Evolutionary conservation across 2,888 invertebrate genomes (phyloP).

Genomic region (Acronicta alni): DNA sequence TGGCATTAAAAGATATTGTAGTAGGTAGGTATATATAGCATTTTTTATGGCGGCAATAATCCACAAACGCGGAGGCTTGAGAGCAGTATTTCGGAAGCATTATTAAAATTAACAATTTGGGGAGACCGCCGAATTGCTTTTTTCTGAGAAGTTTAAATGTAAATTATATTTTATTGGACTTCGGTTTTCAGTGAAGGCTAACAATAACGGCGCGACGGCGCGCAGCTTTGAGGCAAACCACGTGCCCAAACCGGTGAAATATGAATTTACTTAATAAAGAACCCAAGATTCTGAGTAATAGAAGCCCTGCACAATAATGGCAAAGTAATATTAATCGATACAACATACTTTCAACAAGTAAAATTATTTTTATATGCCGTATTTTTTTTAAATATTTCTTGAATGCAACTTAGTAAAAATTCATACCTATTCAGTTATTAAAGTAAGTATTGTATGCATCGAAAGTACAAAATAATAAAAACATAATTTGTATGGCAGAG

Average conservation of each 20-base stretch:
- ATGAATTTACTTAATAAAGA: slow-evolving; percentile 21
- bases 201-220: slow-evolving; percentile 28
- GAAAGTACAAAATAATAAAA: neutral
- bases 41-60: slow-evolving; percentile 56
- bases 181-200: slow-evolving; percentile 48
- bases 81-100: slow-evolving; percentile 46
- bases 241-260: slow-evolving; percentile 31
- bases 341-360: too few relatives aligned
- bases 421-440: neutral
- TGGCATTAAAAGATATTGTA: slow-evolving; percentile 48
- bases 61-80: slow-evolving; percentile 41
- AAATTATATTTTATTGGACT: slow-evolving; percentile 57
- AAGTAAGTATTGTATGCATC: too few relatives aligned
- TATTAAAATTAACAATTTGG: slow-evolving; percentile 62
- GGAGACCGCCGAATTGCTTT: slow-evolving; percentile 51
- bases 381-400: too few relatives aligned
- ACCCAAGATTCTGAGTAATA: slow-evolving; percentile 11
- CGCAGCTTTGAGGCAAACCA: slow-evolving; percentile 29
- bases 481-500: neutral
- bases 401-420: too few relatives aligned
- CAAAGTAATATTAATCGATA: neutral
- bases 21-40: slow-evolving; percentile 26
- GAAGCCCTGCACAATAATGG: slow-evolving; percentile 10
- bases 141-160: slow-evolving; percentile 55
- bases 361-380: neutral